Percentiles rank a stretch among this genome's conserved stretches.
These are phyloP conservation scores for Dipus sagitta DNA, from an alignment of 2,797 vertebrate genomes.

Conservation along the genomic window DNA sequence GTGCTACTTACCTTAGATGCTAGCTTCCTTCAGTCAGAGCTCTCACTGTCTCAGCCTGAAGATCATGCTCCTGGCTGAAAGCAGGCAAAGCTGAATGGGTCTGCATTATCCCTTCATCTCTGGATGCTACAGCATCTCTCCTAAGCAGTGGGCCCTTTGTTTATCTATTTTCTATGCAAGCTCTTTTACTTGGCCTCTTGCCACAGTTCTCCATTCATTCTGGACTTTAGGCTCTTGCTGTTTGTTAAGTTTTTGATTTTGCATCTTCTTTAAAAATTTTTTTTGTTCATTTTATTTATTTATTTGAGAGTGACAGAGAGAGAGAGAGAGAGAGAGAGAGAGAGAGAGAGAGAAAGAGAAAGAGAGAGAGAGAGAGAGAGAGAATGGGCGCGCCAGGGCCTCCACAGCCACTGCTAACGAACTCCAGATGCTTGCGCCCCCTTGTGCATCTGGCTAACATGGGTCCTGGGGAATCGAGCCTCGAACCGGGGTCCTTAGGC, in stretches of 20 bases:
- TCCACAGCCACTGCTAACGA: no score
- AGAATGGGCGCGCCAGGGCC: no score
- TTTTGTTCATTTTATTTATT: no score
- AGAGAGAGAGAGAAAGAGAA: no score
- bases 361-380: no score
- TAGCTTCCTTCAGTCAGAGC: slow-evolving; percentile 20
- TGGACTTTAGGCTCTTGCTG: neutral
- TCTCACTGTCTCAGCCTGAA: slow-evolving; percentile 24
- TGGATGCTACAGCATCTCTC: slow-evolving; percentile 21
- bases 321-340: no score
- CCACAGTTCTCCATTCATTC: neutral
- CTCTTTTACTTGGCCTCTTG: slow-evolving; percentile 3
- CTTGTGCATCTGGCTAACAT: no score
- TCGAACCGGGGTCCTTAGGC: no score
- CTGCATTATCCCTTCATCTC: slow-evolving; percentile 32
- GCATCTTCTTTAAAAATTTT: no score
- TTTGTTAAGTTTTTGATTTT: slow-evolving; percentile 3
- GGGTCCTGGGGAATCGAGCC: no score
- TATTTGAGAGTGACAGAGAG: no score
- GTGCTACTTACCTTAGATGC: neutral
- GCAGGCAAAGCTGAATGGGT: neutral
- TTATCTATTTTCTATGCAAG: slow-evolving; percentile 14
- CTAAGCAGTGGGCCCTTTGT: slow-evolving; percentile 26
- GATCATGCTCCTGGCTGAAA: neutral
- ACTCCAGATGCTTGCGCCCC: no score